A percentile compares a stretch with the other conserved stretches of the same genome.
phyloP scores from a whole-genome alignment of 1,140 invertebrate species.

The Drosophila serrata region DNA sequence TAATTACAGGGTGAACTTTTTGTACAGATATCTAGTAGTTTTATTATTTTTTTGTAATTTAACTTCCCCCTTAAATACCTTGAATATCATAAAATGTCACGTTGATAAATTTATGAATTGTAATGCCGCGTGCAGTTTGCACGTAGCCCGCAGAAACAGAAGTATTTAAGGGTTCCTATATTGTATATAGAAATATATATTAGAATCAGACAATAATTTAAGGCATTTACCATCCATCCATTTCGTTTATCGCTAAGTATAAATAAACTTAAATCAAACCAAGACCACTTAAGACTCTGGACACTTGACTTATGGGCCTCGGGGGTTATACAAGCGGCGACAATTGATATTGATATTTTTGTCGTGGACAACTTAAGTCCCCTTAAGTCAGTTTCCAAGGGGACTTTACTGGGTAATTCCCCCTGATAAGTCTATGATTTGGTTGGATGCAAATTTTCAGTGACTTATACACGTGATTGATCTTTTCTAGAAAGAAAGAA shows the following conservation, averaged over 20 bases:
- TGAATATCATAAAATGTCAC: constrained; percentile 65
- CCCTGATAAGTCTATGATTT: constrained; percentile 12
- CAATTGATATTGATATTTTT: constrained; percentile 31
- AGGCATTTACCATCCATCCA: constrained; percentile 51
- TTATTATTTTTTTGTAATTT: constrained; percentile 1
- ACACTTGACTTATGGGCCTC: constrained; percentile 67
- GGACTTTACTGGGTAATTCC: constrained; percentile 15
- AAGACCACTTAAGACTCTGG: constrained; percentile 62
- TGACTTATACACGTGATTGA: constrained; percentile 1
- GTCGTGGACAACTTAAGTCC: constrained; percentile 41
- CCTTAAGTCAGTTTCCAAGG: constrained; percentile 5
- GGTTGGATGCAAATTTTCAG: constrained; percentile 27
- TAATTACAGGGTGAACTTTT: not conserved
- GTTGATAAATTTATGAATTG: constrained; percentile 44
- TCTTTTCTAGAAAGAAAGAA: not conserved
- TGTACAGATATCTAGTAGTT: not conserved
- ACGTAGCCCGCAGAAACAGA: constrained; percentile 39
- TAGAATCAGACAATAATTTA: constrained; percentile 13
- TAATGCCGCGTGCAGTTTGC: constrained; percentile 17
- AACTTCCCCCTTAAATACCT: constrained; percentile 26
- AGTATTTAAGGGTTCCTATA: not conserved
- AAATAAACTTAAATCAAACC: constrained; percentile 66
- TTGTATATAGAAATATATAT: not conserved
- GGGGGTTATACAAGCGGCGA: constrained; percentile 49
- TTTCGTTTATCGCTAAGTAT: constrained; percentile 68